Base-by-base conservation (phyloP, 2,888 invertebrate genomes). In the Megastigmus dorsalis region DNA sequence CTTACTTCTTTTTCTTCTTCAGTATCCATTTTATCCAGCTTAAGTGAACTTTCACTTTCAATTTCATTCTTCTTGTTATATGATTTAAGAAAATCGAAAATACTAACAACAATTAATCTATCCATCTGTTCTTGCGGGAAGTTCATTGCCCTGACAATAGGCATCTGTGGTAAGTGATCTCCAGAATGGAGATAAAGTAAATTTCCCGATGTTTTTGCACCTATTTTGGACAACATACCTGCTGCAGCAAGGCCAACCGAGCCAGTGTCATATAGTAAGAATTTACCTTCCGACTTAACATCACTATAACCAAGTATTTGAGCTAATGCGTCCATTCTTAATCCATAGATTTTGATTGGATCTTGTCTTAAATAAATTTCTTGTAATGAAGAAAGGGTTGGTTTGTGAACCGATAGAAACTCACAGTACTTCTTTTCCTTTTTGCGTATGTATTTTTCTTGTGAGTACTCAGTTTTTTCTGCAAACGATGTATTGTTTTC, bases 371-470 rank as follows among this genome's bases (percentile, higher is more conserved):
- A 95, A 88, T 95, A 95, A 82, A 97, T 94, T 81, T 97, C 95
- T 20, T 94, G 90, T 52, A 99, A 88, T n/a, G 95, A 89, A 54
- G 96, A 90, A 71, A 98, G 90, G 41, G 93, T 95, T 0, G 98
- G 97, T 84, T 91, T 92, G 4, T 94, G 89, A 57, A 98, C 91
- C 79, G 93, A 93, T 15, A 97, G 89, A 83, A 93, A 94, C 83
- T 95, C 95, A 84, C 93, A 95, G 88, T 97, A 98, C 88, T 98
- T 98, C 81, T 94, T 95, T 82, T 96, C 95, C 87, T 99, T 99
- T 86, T 98, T 98, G 82, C 94, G 95, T 50, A 98, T 90, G 87
- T 98, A 99, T 87, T 98, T 98, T 81, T 96, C 95, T 87, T 98
- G 95, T 0, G 95, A 94, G 87, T 93, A 98, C 83, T 95, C 96